Conservation (phyloP, 2,888 invertebrate species). For the Pocota personata region DNA sequence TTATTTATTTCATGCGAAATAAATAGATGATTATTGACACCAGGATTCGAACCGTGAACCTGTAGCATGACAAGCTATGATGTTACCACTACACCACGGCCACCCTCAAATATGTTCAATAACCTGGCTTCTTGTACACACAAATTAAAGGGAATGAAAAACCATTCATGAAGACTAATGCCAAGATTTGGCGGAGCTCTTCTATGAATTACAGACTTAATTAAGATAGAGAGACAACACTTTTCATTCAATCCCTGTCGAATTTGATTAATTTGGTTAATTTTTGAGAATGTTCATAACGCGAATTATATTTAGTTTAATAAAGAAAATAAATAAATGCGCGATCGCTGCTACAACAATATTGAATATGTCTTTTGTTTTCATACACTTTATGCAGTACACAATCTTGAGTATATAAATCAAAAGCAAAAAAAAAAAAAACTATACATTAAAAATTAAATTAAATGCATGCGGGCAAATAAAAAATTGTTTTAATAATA, state of each 20-base stretch:
- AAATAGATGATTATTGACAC: too few relatives aligned
- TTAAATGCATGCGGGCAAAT: conserved; percentile 46
- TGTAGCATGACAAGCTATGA: too few relatives aligned
- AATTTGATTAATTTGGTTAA: conserved; percentile 5
- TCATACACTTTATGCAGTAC: conserved; percentile 74
- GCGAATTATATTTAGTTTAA: neutral
- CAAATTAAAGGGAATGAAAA: too few relatives aligned
- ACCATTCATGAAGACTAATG: neutral
- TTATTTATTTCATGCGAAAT: too few relatives aligned
- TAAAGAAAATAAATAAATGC: neutral
- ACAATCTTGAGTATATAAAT: conserved; percentile 70
- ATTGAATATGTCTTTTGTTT: conserved; percentile 22
- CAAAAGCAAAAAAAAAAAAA: conserved; percentile 50
- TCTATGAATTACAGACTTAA: neutral
- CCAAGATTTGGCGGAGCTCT: neutral
- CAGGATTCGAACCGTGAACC: too few relatives aligned
- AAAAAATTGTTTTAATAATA: conserved; percentile 20
- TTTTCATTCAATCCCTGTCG: conserved; percentile 5
- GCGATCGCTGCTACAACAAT: conserved; percentile 28
- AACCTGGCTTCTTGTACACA: too few relatives aligned
- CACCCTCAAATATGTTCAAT: too few relatives aligned
- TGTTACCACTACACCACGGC: too few relatives aligned
- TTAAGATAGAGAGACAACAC: conserved; percentile 2
- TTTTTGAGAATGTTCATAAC: conserved; percentile 12
- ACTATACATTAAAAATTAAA: conserved; percentile 6